Conservation (phyloP, 2,113 vertebrate genomes). For the Clarias macrocephalus region DNA sequence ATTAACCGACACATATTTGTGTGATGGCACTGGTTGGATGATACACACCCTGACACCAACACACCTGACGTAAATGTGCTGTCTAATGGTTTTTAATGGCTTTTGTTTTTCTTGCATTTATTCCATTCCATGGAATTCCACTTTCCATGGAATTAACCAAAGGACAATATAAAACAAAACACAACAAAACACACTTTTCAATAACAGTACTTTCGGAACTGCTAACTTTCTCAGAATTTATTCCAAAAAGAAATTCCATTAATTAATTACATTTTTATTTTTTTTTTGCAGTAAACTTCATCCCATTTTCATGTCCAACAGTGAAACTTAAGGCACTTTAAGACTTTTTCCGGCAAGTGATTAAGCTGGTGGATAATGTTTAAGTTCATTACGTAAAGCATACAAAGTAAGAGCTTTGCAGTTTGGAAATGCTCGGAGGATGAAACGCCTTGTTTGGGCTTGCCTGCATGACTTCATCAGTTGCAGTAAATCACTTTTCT, state of each 20-base stretch:
- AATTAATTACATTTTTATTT: no score
- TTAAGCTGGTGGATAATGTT: background rate
- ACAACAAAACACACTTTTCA: background rate
- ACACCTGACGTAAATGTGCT: background rate
- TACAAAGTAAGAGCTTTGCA: background rate
- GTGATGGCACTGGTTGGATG: background rate
- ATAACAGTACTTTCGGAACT: background rate
- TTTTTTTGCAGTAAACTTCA: background rate
- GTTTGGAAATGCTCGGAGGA: background rate
- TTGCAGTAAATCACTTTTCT: background rate
- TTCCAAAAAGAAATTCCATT: background rate
- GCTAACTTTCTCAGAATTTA: background rate
- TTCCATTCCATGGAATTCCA: background rate
- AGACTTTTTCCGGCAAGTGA: background rate
- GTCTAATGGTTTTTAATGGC: slow-evolving; percentile 28
- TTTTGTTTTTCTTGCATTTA: background rate
- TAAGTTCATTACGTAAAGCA: no score
- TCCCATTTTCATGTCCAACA: background rate
- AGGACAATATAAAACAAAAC: background rate
- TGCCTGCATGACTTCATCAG: background rate
- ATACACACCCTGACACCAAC: background rate
- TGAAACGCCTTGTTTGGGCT: background rate
- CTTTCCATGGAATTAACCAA: background rate
- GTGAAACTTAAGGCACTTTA: background rate
- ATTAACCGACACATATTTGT: slow-evolving; percentile 8